Evolutionary conservation across 2,888 invertebrate genomes (phyloP).

Genomic region (Ophonus ardosiacus): DNA sequence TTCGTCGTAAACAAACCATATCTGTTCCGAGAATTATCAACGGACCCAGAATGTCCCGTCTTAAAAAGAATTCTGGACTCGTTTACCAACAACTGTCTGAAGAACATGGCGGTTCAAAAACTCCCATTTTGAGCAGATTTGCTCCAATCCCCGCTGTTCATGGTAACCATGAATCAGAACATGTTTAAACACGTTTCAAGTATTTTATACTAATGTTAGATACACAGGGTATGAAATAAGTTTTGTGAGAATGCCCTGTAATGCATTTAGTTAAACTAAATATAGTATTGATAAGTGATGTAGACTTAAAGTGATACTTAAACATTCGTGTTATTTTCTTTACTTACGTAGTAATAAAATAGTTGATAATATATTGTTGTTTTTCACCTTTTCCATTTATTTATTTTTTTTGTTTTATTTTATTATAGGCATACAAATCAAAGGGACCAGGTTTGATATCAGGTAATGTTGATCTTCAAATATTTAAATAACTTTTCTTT

Average conservation of each 20-base stretch:
- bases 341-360: conserved; percentile 40
- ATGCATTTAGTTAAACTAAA: conserved; percentile 18
- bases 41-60: conserved; percentile 72
- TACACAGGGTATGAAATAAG: too few relatives aligned
- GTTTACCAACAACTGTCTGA: conserved; percentile 89
- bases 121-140: conserved; percentile 46
- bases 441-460: too few relatives aligned
- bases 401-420: not conserved
- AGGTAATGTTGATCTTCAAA: too few relatives aligned
- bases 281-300: conserved; percentile 32
- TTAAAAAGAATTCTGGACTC: conserved; percentile 85
- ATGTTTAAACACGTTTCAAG: conserved; percentile 17
- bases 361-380: conserved; percentile 23
- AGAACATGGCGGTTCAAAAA: conserved; percentile 74
- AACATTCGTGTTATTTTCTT: conserved; percentile 31
- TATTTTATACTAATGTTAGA: conserved; percentile 9
- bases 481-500: too few relatives aligned
- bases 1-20: conserved; percentile 71
- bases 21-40: conserved; percentile 71
- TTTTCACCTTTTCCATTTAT: not conserved
- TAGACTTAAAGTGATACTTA: conserved; percentile 45
- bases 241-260: not conserved
- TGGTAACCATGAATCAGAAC: conserved; percentile 13
- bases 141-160: conserved; percentile 19
- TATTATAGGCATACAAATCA: too few relatives aligned